A percentile compares a stretch with the other conserved stretches of the same genome.
Evolutionary conservation across 2,888 invertebrate species (phyloP).

Genomic region (Dryococelus australis): DNA sequence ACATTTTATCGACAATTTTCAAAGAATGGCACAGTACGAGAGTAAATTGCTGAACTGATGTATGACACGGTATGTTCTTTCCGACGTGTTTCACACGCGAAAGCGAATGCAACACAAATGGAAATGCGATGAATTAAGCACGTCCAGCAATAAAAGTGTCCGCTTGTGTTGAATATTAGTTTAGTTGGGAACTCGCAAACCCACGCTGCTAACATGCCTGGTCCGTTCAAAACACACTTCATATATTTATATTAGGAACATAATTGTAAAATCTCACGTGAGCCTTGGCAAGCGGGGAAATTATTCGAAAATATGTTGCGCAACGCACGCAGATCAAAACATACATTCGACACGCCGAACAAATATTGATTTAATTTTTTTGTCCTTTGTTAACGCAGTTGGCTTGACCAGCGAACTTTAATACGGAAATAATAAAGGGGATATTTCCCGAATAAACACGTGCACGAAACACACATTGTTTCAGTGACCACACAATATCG

Average conservation of each 20-base stretch:
- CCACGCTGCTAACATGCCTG: background rate
- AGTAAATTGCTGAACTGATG: too few species aligned
- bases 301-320: background rate
- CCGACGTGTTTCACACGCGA: background rate
- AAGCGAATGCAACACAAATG: background rate
- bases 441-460: background rate
- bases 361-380: too few species aligned
- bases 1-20: too few species aligned
- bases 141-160: background rate
- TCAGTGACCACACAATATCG: too few species aligned
- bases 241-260: background rate
- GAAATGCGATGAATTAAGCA: background rate
- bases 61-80: background rate
- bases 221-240: background rate
- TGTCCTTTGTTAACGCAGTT: background rate
- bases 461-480: too few species aligned
- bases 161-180: background rate
- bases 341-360: background rate
- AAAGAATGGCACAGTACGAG: too few species aligned
- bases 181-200: background rate
- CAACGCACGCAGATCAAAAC: background rate
- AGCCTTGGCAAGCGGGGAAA: background rate
- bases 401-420: background rate
- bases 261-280: background rate
- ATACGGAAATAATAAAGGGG: background rate